phyloP scores from a whole-genome alignment of 2,797 vertebrate species.

The Naso thynnoides region DNA sequence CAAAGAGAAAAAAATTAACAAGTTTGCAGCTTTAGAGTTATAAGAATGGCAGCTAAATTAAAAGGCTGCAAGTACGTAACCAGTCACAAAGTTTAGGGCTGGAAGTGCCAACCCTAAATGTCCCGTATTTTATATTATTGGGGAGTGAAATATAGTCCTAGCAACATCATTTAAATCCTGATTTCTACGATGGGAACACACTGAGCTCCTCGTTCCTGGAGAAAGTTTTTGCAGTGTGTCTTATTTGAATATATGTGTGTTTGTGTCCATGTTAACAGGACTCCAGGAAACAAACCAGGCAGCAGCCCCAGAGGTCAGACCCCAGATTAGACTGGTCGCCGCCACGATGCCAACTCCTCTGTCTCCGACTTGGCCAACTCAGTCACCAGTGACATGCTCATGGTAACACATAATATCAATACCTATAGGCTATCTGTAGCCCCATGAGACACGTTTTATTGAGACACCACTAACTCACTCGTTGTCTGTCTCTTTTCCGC shows the following conservation, averaged over 20 bases:
- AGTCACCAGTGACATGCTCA: constrained; percentile 97
- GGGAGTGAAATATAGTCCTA: too few species aligned
- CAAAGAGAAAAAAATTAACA: too few species aligned
- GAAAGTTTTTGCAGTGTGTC: too few species aligned
- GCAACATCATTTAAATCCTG: too few species aligned
- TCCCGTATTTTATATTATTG: too few species aligned
- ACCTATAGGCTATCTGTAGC: background rate
- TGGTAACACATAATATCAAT: constrained; percentile 83
- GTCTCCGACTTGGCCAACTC: constrained; percentile 97
- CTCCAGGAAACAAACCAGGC: constrained; percentile 79
- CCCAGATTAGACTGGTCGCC: constrained; percentile 82
- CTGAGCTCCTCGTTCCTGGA: too few species aligned
- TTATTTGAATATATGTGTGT: constrained; percentile 24
- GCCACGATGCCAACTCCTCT: constrained; percentile 89
- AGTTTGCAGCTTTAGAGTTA: too few species aligned
- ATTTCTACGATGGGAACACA: too few species aligned
- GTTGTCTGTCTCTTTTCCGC: constrained; percentile 25
- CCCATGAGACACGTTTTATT: constrained; percentile 19
- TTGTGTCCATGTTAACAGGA: constrained; percentile 77
- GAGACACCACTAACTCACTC: constrained; percentile 16
- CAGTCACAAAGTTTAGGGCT: too few species aligned
- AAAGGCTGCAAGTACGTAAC: too few species aligned
- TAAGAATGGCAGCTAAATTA: too few species aligned
- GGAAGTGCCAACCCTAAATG: too few species aligned
- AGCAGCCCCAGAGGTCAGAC: constrained; percentile 85